These are phyloP conservation scores for Ceramica pisi DNA, from an alignment of 2,888 invertebrate species.

Conservation along the genomic window DNA sequence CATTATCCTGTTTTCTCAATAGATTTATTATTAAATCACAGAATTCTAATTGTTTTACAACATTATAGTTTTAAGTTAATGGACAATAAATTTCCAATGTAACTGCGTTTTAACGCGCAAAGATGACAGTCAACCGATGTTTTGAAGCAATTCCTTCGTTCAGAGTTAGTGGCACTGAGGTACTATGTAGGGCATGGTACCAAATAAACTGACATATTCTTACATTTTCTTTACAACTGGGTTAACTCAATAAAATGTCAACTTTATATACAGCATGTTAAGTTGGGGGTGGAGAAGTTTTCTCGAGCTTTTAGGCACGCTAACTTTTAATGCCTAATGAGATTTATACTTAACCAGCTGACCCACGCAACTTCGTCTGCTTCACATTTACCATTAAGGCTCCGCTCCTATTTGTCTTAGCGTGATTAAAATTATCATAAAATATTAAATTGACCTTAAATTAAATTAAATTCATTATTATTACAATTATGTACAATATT, in stretches of 20 bases:
- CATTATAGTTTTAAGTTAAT: conserved; percentile 5
- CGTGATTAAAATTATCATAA: too few species aligned
- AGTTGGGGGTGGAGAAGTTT: not conserved
- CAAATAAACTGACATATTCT: not conserved
- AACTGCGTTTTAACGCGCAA: conserved; percentile 2
- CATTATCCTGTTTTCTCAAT: not conserved
- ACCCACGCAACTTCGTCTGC: too few species aligned
- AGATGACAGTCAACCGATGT: conserved; percentile 6
- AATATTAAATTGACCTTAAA: too few species aligned
- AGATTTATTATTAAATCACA: not conserved
- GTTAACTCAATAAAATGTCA: conserved; percentile 3
- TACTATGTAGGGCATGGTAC: conserved; percentile 25
- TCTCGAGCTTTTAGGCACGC: conserved; percentile 12
- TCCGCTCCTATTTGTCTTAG: too few species aligned
- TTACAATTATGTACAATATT: too few species aligned
- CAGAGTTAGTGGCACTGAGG: not conserved
- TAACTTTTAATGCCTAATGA: conserved; percentile 1
- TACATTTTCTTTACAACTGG: conserved; percentile 1
- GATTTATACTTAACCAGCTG: not conserved
- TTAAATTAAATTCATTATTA: too few species aligned
- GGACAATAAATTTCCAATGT: conserved; percentile 17
- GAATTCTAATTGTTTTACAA: not conserved
- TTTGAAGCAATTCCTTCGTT: conserved; percentile 12
- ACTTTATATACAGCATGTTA: not conserved
- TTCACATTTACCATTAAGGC: too few species aligned